Percentiles rank a stretch among this genome's conserved stretches.
Evolutionary conservation across 2,113 vertebrate species (phyloP).

Genomic region (Noctilio leporinus): DNA sequence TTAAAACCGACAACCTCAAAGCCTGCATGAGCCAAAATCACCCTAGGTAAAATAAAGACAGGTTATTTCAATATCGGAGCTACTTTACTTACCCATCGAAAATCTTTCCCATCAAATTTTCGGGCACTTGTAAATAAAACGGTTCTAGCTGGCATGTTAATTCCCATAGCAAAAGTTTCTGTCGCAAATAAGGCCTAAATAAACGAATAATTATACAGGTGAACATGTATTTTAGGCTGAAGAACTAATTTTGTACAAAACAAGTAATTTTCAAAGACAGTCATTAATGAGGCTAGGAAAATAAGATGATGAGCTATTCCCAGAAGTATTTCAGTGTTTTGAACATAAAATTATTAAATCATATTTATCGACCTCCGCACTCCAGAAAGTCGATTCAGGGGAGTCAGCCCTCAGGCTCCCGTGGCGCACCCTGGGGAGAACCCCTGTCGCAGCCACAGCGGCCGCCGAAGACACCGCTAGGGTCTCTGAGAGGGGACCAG

Average conservation of each 20-base stretch:
- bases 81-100: conserved; percentile 90
- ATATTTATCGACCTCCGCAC: not conserved
- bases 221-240: not conserved
- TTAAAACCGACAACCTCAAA: not conserved
- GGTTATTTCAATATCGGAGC: not conserved
- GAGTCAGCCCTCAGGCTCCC: not conserved
- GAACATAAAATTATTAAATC: not conserved
- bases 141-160: conserved; percentile 99
- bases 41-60: not conserved
- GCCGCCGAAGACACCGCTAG: not conserved
- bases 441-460: rapidly evolving
- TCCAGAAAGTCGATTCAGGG: not conserved
- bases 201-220: conserved; percentile 52
- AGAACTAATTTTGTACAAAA: not conserved
- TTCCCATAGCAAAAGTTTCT: conserved; percentile 99
- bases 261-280: not conserved
- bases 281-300: not conserved
- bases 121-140: conserved; percentile 97
- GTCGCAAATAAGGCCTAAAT: conserved; percentile 96
- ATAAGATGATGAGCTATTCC: not conserved
- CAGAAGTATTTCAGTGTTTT: not conserved
- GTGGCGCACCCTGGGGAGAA: not conserved
- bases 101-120: conserved; percentile 97
- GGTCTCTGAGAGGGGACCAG: not conserved
- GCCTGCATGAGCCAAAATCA: not conserved